Percentiles rank a stretch among this genome's conserved stretches.
phyloP scores from a whole-genome alignment of 2,888 invertebrate species.

The Actias luna region DNA sequence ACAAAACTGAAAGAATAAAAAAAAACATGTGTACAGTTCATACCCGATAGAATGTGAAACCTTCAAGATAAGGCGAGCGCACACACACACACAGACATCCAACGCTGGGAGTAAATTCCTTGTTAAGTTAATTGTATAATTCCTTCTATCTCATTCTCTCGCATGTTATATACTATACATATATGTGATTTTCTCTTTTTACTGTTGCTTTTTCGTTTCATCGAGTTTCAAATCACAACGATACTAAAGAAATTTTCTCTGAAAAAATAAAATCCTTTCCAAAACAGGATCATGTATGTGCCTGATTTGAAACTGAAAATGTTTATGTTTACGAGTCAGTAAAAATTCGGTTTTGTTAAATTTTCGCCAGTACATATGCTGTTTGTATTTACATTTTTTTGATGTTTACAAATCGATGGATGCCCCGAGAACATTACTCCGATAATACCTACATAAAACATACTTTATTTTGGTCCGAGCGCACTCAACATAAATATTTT shows the following conservation, averaged over 20 bases:
- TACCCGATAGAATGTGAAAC: no score
- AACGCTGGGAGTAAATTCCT: no score
- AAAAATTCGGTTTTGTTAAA: conserved; percentile 9
- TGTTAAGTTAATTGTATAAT: no score
- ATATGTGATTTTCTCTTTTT: no score
- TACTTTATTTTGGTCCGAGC: conserved; percentile 10
- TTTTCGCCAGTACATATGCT: not conserved
- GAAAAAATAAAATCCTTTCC: not conserved
- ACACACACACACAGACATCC: no score
- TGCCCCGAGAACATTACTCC: conserved; percentile 9
- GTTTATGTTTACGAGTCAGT: not conserved
- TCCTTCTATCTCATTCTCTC: no score
- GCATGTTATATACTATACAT: no score
- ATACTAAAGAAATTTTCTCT: no score
- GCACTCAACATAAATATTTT: conserved; percentile 16
- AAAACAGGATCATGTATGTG: not conserved
- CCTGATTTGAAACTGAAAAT: not conserved
- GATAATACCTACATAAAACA: conserved; percentile 4
- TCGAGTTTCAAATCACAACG: no score
- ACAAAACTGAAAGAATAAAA: not conserved
- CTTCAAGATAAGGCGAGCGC: no score
- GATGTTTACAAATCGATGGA: conserved; percentile 11
- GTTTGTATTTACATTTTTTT: conserved; percentile 7
- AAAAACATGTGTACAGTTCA: no score
- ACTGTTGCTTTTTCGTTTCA: no score